These are phyloP conservation scores for Paguma larvata DNA, from an alignment of 2,797 vertebrate genomes.

Conservation along the genomic window DNA sequence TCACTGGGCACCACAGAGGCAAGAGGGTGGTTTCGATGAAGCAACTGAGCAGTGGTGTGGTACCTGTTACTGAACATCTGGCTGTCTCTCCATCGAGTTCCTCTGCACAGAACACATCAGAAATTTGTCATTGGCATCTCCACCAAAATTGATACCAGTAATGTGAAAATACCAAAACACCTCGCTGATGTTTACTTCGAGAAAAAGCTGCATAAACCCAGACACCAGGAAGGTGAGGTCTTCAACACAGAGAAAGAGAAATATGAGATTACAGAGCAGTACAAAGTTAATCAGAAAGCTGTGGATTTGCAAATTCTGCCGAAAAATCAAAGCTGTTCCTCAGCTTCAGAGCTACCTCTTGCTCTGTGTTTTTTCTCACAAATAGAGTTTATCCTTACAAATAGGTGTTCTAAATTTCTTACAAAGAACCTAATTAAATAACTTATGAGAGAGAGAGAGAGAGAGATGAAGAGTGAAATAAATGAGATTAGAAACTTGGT, in stretches of 20 bases:
- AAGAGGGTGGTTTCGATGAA: neutral
- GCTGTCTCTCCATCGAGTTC: neutral
- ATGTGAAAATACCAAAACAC: neutral
- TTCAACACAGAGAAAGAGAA: neutral
- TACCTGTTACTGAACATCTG: neutral
- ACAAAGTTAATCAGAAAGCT: neutral
- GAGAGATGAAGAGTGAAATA: neutral
- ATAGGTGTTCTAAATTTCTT: neutral
- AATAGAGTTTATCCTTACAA: neutral
- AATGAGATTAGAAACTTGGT: neutral
- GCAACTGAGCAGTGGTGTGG: neutral
- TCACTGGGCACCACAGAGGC: neutral
- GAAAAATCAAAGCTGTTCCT: neutral
- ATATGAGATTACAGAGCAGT: neutral
- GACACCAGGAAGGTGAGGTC: neutral
- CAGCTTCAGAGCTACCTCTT: neutral
- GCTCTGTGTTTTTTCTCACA: neutral
- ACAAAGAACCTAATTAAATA: neutral
- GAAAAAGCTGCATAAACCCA: neutral
- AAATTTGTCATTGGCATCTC: neutral
- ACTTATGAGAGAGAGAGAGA: neutral
- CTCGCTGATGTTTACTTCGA: neutral
- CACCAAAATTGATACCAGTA: neutral
- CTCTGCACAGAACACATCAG: neutral
- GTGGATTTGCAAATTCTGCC: neutral